Base-by-base conservation (phyloP, 2,113 vertebrate species). In the Abramis brama region DNA sequence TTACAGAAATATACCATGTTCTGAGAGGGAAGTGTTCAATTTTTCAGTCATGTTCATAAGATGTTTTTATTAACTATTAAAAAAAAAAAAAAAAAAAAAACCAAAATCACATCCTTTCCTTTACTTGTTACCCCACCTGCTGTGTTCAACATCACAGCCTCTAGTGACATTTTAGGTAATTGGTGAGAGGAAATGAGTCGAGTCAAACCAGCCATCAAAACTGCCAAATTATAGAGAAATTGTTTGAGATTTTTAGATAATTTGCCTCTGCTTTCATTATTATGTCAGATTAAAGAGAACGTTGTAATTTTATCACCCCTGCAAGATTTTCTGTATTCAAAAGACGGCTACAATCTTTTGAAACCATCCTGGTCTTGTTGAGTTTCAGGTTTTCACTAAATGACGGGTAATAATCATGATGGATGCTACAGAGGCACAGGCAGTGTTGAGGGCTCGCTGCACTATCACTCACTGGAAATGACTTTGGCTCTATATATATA, bases 381-480 rank as follows among this genome's bases (percentile, higher is more conserved):
- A 50, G 74, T 76, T 76, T 60, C 19, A 39, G 77, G 52, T 43
- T 79, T 60, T 25, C 77, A 12, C 27, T 43, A 60, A 60, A 59
- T 43, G 77, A 79, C n/a, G 10, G 30, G 57, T 79, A 79, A 79
- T 43, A 79, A 79, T 15, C 21, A 17, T 60, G 77, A 79, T 12
- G 21, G 50, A 60, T 79, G 33, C 21, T 23, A 36, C 27, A 23
- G 77, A 79, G 15, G 19, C 75, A 30, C n/a, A 3, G 4, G 5
- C n/a, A 10, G 62, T 25, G n/a, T 4, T 6, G 62, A 66, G 25
- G 10, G 6, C 9, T 33, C 27, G 10, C 45, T 47, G 23, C n/a
- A 52, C 45, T 25, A 76, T 77, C 13, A 52, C 74, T 66, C 43
- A 66, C 27, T 70, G 30, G 12, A 57, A 73, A 73, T 83, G 47